phyloP scores from a whole-genome alignment of 2,113 vertebrate species.

The Fukomys damarensis region DNA sequence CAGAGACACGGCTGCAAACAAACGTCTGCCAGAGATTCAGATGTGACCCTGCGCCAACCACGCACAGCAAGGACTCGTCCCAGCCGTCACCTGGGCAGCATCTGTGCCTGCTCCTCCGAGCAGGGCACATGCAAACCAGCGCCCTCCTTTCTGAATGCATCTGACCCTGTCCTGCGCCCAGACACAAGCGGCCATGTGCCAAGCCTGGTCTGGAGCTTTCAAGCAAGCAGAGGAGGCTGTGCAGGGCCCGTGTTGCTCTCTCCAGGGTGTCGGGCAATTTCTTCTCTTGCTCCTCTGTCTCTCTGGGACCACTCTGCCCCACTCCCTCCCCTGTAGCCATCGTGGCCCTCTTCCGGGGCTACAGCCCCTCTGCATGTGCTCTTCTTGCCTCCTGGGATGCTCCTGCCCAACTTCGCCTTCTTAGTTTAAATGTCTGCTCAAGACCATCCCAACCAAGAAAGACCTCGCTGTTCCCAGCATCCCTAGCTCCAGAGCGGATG shows the following conservation, averaged over 20 bases:
- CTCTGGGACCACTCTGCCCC: neutral
- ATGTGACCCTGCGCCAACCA: fast-evolving
- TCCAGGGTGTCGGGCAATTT: fast-evolving
- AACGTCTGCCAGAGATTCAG: too few species aligned
- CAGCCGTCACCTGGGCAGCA: fast-evolving
- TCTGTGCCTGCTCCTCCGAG: fast-evolving
- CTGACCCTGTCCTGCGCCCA: fast-evolving
- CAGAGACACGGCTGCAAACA: neutral
- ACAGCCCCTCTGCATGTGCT: neutral
- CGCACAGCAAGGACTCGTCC: too few species aligned
- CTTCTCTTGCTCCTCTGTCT: neutral
- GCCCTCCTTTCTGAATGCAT: fast-evolving
- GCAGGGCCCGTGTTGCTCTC: fast-evolving
- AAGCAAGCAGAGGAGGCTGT: fast-evolving
- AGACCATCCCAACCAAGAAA: neutral
- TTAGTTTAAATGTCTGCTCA: neutral
- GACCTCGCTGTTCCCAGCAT: fast-evolving
- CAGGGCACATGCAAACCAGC: fast-evolving
- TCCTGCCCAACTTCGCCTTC: neutral
- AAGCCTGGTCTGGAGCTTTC: neutral
- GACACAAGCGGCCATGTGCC: neutral
- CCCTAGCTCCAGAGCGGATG: neutral
- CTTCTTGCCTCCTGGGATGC: neutral
- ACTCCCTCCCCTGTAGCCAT: neutral
- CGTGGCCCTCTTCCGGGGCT: fast-evolving